A percentile compares a stretch with the other conserved stretches of the same genome.
phyloP scores from a whole-genome alignment of 2,797 vertebrate genomes.

The Helostoma temminkii region DNA sequence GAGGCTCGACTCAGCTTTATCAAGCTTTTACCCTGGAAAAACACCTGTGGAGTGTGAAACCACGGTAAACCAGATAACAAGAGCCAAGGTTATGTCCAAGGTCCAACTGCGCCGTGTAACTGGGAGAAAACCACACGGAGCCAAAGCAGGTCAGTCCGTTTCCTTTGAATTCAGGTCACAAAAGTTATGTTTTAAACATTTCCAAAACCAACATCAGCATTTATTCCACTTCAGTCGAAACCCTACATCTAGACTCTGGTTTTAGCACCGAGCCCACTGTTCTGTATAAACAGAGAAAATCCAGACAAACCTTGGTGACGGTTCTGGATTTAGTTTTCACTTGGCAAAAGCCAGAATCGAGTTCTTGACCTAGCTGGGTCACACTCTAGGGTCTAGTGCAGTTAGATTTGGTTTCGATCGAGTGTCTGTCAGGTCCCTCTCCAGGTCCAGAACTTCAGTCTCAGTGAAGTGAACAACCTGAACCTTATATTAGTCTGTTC shows the following conservation, averaged over 20 bases:
- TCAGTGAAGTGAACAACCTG: not conserved
- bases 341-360: slow-evolving; percentile 44
- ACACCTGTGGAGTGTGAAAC: not conserved
- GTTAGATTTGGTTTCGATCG: slow-evolving; percentile 10
- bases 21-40: not conserved
- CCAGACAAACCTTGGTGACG: not conserved
- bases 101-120: not conserved
- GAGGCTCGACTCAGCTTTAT: not conserved
- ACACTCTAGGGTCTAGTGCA: not conserved
- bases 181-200: not conserved
- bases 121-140: not conserved
- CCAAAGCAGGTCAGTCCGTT: not conserved
- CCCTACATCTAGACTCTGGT: not conserved
- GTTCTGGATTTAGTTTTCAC: slow-evolving; percentile 26
- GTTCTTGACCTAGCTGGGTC: not conserved
- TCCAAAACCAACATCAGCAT: not conserved
- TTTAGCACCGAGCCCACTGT: slow-evolving; percentile 9
- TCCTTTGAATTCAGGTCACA: not conserved
- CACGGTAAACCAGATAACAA: not conserved
- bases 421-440: not conserved
- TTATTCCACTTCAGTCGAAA: not conserved
- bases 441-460: not conserved
- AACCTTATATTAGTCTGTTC: not conserved
- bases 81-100: not conserved
- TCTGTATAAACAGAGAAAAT: slow-evolving; percentile 2